Percentiles rank a stretch among this genome's conserved stretches.
phyloP scores from a whole-genome alignment of 92 coral and sea anemone species.

The Zoanthus gigantus region DNA sequence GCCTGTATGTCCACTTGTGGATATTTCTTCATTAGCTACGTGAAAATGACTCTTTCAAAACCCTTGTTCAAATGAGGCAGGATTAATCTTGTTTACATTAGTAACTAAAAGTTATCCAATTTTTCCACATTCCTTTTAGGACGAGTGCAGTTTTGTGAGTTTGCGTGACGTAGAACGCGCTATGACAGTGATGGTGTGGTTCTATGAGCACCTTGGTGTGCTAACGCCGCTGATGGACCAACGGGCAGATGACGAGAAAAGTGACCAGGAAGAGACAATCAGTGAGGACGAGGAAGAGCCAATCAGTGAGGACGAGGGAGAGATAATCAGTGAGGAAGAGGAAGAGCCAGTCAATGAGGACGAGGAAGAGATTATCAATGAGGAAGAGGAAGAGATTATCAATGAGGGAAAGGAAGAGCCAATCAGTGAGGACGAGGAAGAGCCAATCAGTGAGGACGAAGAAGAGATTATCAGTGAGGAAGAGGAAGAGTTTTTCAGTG shows the following conservation, averaged over 20 bases:
- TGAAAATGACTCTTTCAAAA: too few relatives aligned
- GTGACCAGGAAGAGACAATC: constrained; percentile 33
- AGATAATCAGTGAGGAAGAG: constrained; percentile 36
- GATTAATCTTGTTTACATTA: neutral
- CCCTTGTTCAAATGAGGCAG: too few relatives aligned
- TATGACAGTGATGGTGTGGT: constrained; percentile 90
- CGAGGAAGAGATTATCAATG: constrained; percentile 39
- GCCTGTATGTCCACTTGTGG: too few relatives aligned
- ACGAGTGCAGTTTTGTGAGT: constrained; percentile 95
- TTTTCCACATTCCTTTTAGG: constrained; percentile 43
- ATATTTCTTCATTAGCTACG: too few relatives aligned
- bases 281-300: constrained; percentile 14
- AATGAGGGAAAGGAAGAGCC: neutral
- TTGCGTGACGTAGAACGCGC: constrained; percentile 96
- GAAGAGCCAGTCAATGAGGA: neutral
- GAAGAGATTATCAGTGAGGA: neutral
- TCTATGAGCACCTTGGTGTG: constrained; percentile 72
- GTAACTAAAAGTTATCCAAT: neutral
- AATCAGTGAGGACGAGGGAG: neutral
- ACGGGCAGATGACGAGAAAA: neutral
- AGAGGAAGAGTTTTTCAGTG: neutral
- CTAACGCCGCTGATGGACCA: constrained; percentile 62
- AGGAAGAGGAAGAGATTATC: constrained; percentile 33
- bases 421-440: too few relatives aligned
- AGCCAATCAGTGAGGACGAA: too few relatives aligned